phyloP scores from a whole-genome alignment of 2,888 invertebrate species.

The Deroplatys truncata region DNA sequence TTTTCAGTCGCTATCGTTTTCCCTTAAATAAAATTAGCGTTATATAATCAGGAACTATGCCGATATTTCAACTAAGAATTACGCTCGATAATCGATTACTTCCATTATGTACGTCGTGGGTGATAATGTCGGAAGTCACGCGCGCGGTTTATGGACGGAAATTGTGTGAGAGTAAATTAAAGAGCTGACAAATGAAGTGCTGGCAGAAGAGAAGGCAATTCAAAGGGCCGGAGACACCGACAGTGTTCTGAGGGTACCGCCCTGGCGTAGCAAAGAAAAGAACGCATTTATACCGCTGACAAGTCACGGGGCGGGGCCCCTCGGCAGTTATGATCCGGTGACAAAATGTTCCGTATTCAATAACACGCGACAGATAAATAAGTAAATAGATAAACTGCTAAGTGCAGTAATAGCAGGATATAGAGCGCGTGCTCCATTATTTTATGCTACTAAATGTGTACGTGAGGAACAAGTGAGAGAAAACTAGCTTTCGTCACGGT shows the following conservation, averaged over 20 bases:
- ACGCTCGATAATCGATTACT: not conserved
- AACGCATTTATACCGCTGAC: not conserved
- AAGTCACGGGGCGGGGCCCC: not conserved
- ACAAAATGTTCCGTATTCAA: not conserved
- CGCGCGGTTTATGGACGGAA: not conserved
- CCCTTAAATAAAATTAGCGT: too few species aligned
- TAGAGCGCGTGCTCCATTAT: not conserved
- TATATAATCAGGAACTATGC: too few species aligned
- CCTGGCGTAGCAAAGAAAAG: not conserved
- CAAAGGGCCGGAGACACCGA: not conserved
- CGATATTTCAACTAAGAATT: not conserved
- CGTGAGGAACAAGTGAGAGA: too few species aligned
- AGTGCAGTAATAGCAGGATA: not conserved
- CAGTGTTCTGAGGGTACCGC: not conserved
- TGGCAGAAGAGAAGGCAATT: not conserved
- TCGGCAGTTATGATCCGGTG: not conserved
- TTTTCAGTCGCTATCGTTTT: too few species aligned
- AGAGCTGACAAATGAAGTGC: not conserved
- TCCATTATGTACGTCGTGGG: not conserved
- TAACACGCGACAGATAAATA: constrained; percentile 3
- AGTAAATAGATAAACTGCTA: not conserved
- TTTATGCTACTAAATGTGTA: not conserved
- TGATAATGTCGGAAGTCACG: not conserved
- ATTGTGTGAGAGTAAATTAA: not conserved
- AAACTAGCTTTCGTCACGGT: too few species aligned